Percentiles rank a stretch among this genome's conserved stretches.
phyloP scores from a whole-genome alignment of 2,888 invertebrate genomes.

The Drosophila vallismaia region DNA sequence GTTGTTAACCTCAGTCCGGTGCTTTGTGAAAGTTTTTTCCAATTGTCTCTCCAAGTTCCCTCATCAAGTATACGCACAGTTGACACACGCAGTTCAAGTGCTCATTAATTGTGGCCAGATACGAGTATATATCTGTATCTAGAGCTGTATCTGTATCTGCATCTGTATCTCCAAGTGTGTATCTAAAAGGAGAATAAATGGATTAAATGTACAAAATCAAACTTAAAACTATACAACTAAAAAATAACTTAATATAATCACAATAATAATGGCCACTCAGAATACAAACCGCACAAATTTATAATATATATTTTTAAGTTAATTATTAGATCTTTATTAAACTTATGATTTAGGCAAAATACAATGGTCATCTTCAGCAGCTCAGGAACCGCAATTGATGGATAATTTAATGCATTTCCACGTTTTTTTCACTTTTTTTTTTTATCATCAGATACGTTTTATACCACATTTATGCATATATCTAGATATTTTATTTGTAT shows the following conservation, averaged over 20 bases:
- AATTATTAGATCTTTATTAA: constrained; percentile 66
- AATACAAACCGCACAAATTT: too few species aligned
- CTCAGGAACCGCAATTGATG: constrained; percentile 32
- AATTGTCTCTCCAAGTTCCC: constrained; percentile 34
- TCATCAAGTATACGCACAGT: constrained; percentile 44
- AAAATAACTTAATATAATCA: too few species aligned
- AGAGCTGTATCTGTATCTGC: not conserved
- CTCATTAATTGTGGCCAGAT: constrained; percentile 33
- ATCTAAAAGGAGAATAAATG: too few species aligned
- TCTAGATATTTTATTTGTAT: constrained; percentile 27
- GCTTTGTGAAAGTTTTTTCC: constrained; percentile 48
- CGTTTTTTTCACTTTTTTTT: not conserved
- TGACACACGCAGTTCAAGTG: constrained; percentile 4
- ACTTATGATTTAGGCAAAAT: constrained; percentile 59
- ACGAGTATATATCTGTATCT: not conserved
- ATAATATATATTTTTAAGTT: constrained; percentile 36
- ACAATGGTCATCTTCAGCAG: constrained; percentile 46
- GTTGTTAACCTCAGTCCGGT: constrained; percentile 60
- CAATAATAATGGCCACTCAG: too few species aligned
- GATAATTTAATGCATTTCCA: constrained; percentile 48
- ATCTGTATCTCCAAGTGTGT: not conserved
- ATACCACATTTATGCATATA: constrained; percentile 19
- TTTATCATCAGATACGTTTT: constrained; percentile 8
- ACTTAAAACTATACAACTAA: too few species aligned
- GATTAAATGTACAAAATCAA: too few species aligned